phyloP scores from a whole-genome alignment of 2,888 invertebrate genomes.

The Xanthostigma xanthostigma region DNA sequence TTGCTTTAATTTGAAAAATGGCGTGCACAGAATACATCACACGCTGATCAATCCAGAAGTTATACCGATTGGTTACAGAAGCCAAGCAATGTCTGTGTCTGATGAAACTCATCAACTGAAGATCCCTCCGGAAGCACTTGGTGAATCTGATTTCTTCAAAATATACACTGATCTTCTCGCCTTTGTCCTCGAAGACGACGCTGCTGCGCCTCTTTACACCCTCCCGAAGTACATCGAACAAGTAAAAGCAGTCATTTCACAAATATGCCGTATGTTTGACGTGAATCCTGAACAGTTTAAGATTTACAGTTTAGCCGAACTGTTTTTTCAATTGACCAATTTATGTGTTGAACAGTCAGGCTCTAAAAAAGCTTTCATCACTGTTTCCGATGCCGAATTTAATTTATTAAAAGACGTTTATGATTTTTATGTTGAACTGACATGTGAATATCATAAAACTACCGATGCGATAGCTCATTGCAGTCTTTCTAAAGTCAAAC shows the following conservation, averaged over 20 bases:
- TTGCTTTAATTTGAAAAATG: no score
- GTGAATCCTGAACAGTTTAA: conserved; percentile 10
- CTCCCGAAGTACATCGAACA: no score
- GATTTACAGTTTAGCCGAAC: conserved; percentile 22
- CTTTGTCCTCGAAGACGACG: no score
- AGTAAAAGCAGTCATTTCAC: no score
- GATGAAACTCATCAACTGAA: conserved; percentile 31
- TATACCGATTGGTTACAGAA: no score
- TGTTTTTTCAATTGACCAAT: conserved; percentile 16
- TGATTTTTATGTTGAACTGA: conserved; percentile 19
- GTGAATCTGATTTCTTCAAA: conserved; percentile 18
- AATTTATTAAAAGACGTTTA: conserved; percentile 27
- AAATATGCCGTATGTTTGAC: no score
- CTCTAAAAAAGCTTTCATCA: no score
- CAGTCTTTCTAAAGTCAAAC: conserved; percentile 26
- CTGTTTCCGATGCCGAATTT: conserved; percentile 15
- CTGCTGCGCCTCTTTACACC: no score
- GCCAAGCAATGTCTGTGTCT: conserved; percentile 14
- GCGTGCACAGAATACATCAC: no score
- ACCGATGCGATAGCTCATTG: conserved; percentile 18
- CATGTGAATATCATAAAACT: conserved; percentile 17
- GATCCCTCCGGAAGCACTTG: conserved; percentile 25
- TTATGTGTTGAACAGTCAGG: no score
- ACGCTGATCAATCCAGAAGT: no score
- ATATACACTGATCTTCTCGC: no score